These are phyloP conservation scores for Montipora capricornis DNA, from an alignment of 64 coral and sea anemone species.

Conservation along the genomic window DNA sequence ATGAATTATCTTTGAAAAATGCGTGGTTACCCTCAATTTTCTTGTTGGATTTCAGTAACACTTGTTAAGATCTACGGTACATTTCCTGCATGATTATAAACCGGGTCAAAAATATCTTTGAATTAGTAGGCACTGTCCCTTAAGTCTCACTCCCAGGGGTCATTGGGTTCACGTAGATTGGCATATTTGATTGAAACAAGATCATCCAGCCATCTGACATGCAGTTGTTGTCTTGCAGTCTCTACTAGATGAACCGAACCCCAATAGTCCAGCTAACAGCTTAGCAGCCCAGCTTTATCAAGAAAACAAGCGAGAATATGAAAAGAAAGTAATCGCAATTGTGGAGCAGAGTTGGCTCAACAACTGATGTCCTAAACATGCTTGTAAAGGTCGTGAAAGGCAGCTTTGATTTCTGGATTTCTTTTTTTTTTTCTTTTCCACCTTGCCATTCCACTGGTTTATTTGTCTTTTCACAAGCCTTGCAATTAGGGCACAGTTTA, in stretches of 20 bases:
- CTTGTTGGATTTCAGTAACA: too few species aligned
- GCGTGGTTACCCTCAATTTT: too few species aligned
- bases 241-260: slow-evolving; percentile 97
- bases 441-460: background rate
- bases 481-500: background rate
- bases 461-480: background rate
- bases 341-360: slow-evolving; percentile 97
- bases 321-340: slow-evolving; percentile 96
- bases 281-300: slow-evolving; percentile 99
- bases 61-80: too few species aligned
- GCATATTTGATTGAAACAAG: too few species aligned
- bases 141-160: too few species aligned
- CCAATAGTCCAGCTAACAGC: slow-evolving; percentile 99
- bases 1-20: too few species aligned
- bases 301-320: slow-evolving; percentile 98
- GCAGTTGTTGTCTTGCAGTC: slow-evolving; percentile 62
- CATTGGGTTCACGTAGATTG: too few species aligned
- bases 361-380: background rate
- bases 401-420: background rate
- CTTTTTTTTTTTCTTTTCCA: background rate
- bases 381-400: background rate
- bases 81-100: too few species aligned
- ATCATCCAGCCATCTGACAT: background rate
- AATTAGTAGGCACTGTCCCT: too few species aligned
- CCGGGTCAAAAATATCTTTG: too few species aligned